These are phyloP conservation scores for Herpetotheres cachinnans DNA, from an alignment of 2,113 vertebrate species.

Conservation along the genomic window DNA sequence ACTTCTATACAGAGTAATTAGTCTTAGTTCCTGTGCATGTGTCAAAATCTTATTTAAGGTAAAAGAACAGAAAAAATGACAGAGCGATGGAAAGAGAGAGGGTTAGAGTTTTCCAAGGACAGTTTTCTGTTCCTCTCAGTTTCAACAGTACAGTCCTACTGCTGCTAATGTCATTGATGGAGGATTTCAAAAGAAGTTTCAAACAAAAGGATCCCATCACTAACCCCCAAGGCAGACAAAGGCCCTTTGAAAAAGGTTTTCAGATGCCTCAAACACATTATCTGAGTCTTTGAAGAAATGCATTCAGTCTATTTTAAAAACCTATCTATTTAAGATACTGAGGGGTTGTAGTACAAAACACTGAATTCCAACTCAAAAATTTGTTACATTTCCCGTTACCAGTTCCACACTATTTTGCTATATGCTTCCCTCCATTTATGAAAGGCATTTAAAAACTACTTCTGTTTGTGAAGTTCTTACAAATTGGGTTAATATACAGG, in stretches of 20 bases:
- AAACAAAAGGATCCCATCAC: background rate
- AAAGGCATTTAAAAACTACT: background rate
- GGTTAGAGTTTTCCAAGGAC: background rate
- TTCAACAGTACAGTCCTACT: background rate
- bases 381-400: background rate
- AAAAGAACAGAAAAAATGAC: background rate
- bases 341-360: background rate
- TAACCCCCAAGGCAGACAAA: background rate
- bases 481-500: background rate
- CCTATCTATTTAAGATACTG: background rate
- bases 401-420: background rate
- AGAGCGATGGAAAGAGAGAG: background rate
- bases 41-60: background rate
- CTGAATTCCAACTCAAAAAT: background rate
- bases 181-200: background rate
- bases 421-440: background rate
- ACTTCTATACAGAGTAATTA: background rate
- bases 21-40: background rate
- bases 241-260: background rate
- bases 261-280: background rate
- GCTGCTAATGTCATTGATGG: background rate
- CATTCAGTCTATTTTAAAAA: background rate
- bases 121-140: background rate
- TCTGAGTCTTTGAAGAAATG: background rate
- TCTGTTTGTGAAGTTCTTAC: background rate